phyloP scores from a whole-genome alignment of 2,113 vertebrate species.

The Diphyllodes magnificus region DNA sequence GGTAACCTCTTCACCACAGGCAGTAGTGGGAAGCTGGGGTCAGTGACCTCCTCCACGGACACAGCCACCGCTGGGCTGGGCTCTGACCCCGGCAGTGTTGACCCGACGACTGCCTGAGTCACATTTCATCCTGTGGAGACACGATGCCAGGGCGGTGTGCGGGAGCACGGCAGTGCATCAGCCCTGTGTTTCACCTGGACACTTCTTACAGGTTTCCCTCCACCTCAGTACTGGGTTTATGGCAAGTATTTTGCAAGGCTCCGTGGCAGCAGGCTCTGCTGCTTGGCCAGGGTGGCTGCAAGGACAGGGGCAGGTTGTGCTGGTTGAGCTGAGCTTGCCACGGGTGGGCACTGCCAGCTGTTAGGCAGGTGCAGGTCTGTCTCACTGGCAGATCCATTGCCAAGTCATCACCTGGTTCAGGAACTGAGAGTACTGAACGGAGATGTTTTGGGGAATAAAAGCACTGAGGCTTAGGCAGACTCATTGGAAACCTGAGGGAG shows the following conservation, averaged over 20 bases:
- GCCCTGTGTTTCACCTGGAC: accelerated
- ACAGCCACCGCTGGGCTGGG: accelerated
- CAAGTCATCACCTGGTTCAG: not conserved
- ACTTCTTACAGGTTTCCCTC: accelerated
- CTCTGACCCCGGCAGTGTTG: accelerated
- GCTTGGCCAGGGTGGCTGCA: not conserved
- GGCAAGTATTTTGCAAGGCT: not conserved
- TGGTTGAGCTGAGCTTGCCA: not conserved
- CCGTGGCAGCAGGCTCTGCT: not conserved
- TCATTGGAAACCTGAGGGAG: not conserved
- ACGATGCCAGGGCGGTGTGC: accelerated
- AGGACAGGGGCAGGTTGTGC: not conserved
- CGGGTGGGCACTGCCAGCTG: accelerated
- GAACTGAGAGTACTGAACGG: accelerated
- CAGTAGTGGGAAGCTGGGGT: not conserved
- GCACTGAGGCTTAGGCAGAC: not conserved
- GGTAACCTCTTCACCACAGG: not conserved
- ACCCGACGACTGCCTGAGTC: not conserved
- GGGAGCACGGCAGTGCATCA: accelerated
- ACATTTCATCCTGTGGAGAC: not conserved
- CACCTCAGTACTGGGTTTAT: not conserved
- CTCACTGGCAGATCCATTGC: not conserved
- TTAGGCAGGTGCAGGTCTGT: not conserved
- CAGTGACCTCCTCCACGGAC: not conserved
- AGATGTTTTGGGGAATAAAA: not conserved